Conservation (phyloP, 2,797 vertebrate genomes). For the Champsocephalus esox region DNA sequence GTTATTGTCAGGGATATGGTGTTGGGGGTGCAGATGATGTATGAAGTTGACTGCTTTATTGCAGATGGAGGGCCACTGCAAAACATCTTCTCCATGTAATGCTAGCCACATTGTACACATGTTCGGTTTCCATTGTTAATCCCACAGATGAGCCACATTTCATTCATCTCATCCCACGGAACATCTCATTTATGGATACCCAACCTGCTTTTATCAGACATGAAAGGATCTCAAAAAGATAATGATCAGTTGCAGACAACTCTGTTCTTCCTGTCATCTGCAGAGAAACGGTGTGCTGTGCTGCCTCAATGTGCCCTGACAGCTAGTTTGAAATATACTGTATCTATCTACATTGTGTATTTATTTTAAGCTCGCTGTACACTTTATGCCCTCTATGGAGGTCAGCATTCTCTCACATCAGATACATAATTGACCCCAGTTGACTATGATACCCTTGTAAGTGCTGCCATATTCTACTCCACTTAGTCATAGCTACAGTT, state of each 20-base stretch:
- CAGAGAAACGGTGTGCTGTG: neutral
- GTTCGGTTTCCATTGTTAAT: neutral
- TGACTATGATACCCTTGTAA: neutral
- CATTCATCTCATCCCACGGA: constrained; percentile 1
- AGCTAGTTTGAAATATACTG: constrained; percentile 20
- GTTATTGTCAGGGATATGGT: neutral
- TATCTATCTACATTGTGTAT: constrained; percentile 23
- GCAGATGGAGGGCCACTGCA: neutral
- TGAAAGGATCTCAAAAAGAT: constrained; percentile 15
- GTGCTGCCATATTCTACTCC: no score
- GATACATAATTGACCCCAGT: constrained; percentile 3
- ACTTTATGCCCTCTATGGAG: constrained; percentile 8
- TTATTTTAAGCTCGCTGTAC: constrained; percentile 28
- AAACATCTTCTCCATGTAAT: neutral
- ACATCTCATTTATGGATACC: neutral
- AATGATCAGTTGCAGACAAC: constrained; percentile 32
- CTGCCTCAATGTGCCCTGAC: constrained; percentile 10
- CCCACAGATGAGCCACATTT: neutral
- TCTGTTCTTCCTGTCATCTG: constrained; percentile 25
- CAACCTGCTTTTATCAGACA: constrained; percentile 1
- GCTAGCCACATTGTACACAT: constrained; percentile 16
- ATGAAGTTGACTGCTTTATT: neutral
- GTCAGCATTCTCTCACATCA: no score
- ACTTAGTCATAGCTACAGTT: neutral
- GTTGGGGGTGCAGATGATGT: neutral